A percentile compares a stretch with the other conserved stretches of the same genome.
Evolutionary conservation across 2,113 vertebrate genomes (phyloP).

Genomic region (Colius striatus): DNA sequence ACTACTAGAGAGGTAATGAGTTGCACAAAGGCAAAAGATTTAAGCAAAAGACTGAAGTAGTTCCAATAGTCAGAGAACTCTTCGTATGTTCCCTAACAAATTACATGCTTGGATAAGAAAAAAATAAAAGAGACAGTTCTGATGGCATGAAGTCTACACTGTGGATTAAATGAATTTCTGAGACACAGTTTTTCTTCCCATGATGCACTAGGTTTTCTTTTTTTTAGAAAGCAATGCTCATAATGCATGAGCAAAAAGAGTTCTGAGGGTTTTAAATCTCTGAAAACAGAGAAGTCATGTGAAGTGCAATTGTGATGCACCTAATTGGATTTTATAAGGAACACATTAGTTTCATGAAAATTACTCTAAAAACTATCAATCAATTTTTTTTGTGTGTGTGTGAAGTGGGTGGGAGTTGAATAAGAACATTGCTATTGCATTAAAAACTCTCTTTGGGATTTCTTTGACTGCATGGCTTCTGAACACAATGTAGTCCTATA

Average conservation of each 20-base stretch:
- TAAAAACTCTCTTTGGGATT: constrained; percentile 16
- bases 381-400: not conserved
- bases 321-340: constrained; percentile 1
- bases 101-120: not conserved
- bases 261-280: not conserved
- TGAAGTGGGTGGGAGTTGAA: not conserved
- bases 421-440: not conserved
- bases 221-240: not conserved
- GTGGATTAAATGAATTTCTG: too few species aligned
- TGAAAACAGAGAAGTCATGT: not conserved
- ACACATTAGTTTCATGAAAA: not conserved
- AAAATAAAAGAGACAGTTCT: too few species aligned
- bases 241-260: not conserved
- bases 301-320: not conserved
- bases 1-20: not conserved
- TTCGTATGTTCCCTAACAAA: not conserved
- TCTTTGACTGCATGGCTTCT: not conserved
- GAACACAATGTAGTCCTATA: not conserved
- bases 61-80: not conserved
- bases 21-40: not conserved
- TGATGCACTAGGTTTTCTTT: not conserved
- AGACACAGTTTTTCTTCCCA: not conserved
- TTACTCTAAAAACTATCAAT: not conserved
- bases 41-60: not conserved
- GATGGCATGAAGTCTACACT: not conserved